Evolutionary conservation across 2,888 invertebrate genomes (phyloP).

Genomic region (Lissonota sp.): DNA sequence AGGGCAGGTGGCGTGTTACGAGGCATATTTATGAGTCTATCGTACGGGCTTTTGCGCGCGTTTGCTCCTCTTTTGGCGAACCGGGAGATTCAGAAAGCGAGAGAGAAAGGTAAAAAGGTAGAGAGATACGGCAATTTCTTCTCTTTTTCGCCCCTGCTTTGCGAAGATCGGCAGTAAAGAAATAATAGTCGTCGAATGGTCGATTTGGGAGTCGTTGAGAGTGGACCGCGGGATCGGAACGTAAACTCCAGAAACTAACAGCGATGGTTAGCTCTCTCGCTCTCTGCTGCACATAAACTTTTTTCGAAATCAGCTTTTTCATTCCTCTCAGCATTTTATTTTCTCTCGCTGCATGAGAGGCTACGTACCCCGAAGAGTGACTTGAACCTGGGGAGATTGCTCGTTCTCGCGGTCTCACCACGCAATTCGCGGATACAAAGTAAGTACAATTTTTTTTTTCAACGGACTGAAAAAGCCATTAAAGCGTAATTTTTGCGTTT

Average conservation of each 20-base stretch:
- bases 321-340: slow-evolving; percentile 25
- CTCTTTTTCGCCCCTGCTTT: background rate
- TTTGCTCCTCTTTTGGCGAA: slow-evolving; percentile 17
- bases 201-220: slow-evolving; percentile 36
- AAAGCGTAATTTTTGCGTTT: slow-evolving; percentile 21
- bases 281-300: background rate
- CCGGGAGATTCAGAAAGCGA: background rate
- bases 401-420: background rate
- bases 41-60: slow-evolving; percentile 41
- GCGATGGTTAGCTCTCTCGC: slow-evolving; percentile 16
- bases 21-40: slow-evolving; percentile 38
- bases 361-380: background rate
- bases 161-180: slow-evolving; percentile 17
- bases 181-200: slow-evolving; percentile 53
- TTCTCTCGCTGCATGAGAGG: background rate
- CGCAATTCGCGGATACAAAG: background rate
- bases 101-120: too few relatives aligned
- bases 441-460: background rate
- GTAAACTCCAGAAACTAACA: slow-evolving; percentile 34
- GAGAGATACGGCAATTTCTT: background rate
- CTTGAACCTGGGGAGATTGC: background rate
- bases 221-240: slow-evolving; percentile 19
- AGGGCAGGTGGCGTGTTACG: slow-evolving; percentile 58
- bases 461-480: slow-evolving; percentile 25
- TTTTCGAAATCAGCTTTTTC: slow-evolving; percentile 41